Conservation (phyloP, 1,140 invertebrate genomes). For the Cotesia typhae region DNA sequence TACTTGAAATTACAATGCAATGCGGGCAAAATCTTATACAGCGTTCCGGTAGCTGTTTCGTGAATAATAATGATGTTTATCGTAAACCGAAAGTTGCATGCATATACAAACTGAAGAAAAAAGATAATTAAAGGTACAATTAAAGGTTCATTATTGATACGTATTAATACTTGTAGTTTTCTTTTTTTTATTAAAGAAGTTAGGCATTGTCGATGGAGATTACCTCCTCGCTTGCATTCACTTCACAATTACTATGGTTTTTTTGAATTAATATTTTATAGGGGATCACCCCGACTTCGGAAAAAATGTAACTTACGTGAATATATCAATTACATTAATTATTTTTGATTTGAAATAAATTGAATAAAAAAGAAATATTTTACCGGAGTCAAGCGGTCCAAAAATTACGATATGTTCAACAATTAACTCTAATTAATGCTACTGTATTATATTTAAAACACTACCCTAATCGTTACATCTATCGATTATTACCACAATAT, state of each 20-base stretch:
- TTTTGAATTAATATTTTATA: constrained; percentile 43
- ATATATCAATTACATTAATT: neutral
- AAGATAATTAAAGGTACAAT: constrained; percentile 38
- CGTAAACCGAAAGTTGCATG: constrained; percentile 50
- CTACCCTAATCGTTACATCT: constrained; percentile 27
- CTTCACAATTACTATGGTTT: constrained; percentile 53
- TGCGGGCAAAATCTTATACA: constrained; percentile 40
- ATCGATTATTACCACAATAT: constrained; percentile 14
- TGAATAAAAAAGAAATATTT: neutral
- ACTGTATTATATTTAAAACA: constrained; percentile 10
- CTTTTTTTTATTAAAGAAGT: constrained; percentile 50
- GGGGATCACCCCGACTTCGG: constrained; percentile 40
- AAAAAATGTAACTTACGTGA: constrained; percentile 13
- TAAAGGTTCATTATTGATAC: constrained; percentile 45
- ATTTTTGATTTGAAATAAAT: neutral
- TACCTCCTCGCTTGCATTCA: constrained; percentile 54
- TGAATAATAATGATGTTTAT: constrained; percentile 33
- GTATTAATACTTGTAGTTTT: constrained; percentile 47
- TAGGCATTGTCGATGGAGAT: constrained; percentile 52
- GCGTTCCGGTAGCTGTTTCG: constrained; percentile 28
- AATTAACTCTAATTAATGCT: constrained; percentile 30
- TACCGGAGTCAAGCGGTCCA: constrained; percentile 22
- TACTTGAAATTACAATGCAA: constrained; percentile 12
- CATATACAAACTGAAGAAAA: constrained; percentile 46
- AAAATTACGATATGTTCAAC: constrained; percentile 24